Evolutionary conservation across 2,888 invertebrate genomes (phyloP).

Genomic region (Griposia aprilina): DNA sequence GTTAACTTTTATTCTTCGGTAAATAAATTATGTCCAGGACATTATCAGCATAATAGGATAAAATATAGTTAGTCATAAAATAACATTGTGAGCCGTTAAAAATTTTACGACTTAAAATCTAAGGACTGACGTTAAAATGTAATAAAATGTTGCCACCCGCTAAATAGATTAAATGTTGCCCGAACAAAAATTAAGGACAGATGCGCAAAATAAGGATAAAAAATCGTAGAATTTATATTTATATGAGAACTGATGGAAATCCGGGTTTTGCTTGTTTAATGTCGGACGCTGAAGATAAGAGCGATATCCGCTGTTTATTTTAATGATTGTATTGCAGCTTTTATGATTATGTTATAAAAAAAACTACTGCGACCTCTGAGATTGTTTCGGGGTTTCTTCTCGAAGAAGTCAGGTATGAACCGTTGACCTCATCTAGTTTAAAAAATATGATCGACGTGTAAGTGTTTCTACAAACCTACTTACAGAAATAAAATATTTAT

Average conservation of each 20-base stretch:
- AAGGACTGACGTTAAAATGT: constrained; percentile 80
- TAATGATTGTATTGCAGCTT: not conserved
- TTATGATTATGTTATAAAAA: not conserved
- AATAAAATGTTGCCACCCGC: constrained; percentile 82
- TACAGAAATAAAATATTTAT: too few species aligned
- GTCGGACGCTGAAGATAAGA: constrained; percentile 16
- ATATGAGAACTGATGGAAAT: constrained; percentile 29
- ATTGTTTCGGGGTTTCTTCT: too few species aligned
- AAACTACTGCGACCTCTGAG: not conserved
- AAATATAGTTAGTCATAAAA: constrained; percentile 83
- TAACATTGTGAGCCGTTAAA: constrained; percentile 78
- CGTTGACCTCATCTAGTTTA: too few species aligned
- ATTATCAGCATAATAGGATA: constrained; percentile 79
- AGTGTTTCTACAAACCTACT: too few species aligned
- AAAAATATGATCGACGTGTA: too few species aligned
- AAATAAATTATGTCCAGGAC: constrained; percentile 63
- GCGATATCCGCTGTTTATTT: constrained; percentile 18
- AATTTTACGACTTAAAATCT: constrained; percentile 81
- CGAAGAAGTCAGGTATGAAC: too few species aligned
- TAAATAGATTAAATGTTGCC: constrained; percentile 64
- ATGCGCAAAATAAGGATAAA: constrained; percentile 53
- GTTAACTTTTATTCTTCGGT: constrained; percentile 56
- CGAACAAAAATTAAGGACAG: constrained; percentile 60
- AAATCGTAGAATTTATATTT: constrained; percentile 39
- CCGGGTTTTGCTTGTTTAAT: constrained; percentile 32